A percentile compares a stretch with the other conserved stretches of the same genome.
Conservation (phyloP, 2,113 vertebrate genomes). For the Cyanistes caeruleus region DNA sequence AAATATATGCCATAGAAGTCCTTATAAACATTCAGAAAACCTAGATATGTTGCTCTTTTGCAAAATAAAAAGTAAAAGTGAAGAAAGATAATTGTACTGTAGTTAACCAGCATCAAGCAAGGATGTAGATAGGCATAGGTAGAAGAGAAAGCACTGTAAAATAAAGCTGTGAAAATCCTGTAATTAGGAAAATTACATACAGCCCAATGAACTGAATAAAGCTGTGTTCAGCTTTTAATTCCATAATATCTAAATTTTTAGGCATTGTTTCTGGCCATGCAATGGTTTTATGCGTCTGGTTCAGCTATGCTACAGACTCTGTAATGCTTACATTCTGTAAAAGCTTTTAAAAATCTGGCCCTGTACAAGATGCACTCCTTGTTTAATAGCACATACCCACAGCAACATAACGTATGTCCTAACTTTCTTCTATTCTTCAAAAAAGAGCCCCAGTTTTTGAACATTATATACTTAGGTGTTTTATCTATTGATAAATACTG, state of each 20-base stretch:
- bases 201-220: neutral
- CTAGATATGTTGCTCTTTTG: neutral
- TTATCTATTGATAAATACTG: neutral
- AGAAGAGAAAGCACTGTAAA: neutral
- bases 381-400: neutral
- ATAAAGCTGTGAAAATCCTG: neutral
- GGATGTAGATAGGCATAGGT: neutral
- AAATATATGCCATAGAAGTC: neutral
- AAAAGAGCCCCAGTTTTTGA: neutral
- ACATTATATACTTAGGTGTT: neutral
- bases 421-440: neutral
- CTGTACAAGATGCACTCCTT: neutral
- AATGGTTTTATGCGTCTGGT: neutral
- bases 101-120: neutral
- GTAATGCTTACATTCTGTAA: neutral
- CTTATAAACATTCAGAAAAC: neutral
- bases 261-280: neutral
- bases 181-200: neutral
- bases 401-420: neutral
- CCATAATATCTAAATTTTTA: neutral
- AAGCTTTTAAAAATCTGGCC: neutral
- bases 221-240: neutral
- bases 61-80: neutral
- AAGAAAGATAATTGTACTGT: neutral
- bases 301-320: neutral